Base-by-base conservation (phyloP, 2,797 vertebrate species). In the Artibeus lituratus region DNA sequence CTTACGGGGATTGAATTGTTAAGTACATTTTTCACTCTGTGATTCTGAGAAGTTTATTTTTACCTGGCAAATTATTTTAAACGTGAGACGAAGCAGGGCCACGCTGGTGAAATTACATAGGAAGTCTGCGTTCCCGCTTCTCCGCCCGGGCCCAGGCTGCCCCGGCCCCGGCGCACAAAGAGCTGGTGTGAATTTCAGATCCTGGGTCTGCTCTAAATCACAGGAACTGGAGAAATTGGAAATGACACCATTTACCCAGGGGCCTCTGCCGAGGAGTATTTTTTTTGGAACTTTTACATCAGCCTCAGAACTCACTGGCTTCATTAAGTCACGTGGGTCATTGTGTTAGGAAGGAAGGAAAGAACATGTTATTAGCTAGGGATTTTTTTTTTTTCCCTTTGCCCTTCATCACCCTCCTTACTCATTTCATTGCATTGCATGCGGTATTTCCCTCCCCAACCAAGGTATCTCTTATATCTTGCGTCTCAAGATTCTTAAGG, bases 131-230 rank as follows among this genome's bases (percentile, higher is more conserved):
- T 99, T 99, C 98, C 98, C 98, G 98, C 98, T 98, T 97, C 96
- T 97, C 92, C 96, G 97, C 98, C 98, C 97, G 97, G 98, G 98
- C 98, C 98, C 62, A 81, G 6, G 24, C 67, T 57, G 83, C 87
- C 93, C 44, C 18, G 96, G 98, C 98, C 98, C 98, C 98, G 96
- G 98, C 98, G 99, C 99, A 99, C 99, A 99, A 99, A 99, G 98
- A 99, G 96, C 98, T 97, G 99, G 98, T 99, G 98, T 99, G 99
- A 99, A 99, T 99, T 99, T 99, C 99, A 99, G 98, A 99, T 99
- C 97, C 97, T 95, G 98, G 35, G 98, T 98, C 99, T 99, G 99
- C 98, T 98, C 99, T 99, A 98, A 98, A 99, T 99, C 99, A 99
- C 96, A 70, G 95, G 96, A 97, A 97, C 95, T 95, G 98, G 98